Conservation (phyloP, 2,888 invertebrate genomes). For the Leptura quadrifasciata region DNA sequence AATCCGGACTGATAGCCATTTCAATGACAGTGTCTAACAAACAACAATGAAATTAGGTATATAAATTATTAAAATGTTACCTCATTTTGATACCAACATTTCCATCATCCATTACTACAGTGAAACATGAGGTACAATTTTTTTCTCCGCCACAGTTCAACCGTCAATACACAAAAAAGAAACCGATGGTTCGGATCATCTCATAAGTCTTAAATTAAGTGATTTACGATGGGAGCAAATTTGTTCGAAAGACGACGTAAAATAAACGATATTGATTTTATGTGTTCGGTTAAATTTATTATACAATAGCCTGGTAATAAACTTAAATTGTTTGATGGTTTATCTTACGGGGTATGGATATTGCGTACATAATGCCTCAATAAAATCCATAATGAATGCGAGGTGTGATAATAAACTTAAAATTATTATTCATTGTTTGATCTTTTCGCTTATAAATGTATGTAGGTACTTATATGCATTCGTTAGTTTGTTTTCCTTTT, state of each 20-base stretch:
- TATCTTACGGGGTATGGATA: constrained; percentile 23
- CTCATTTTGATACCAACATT: too few relatives aligned
- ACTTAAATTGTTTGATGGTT: constrained; percentile 18
- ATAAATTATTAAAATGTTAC: too few relatives aligned
- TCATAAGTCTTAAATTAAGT: constrained; percentile 14
- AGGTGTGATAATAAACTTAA: constrained; percentile 33
- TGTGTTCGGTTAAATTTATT: constrained; percentile 26
- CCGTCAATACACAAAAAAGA: too few relatives aligned
- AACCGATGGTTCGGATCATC: not conserved
- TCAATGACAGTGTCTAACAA: too few relatives aligned
- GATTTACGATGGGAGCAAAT: constrained; percentile 16
- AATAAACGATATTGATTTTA: constrained; percentile 19
- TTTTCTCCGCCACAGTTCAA: too few relatives aligned
- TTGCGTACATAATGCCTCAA: constrained; percentile 16
- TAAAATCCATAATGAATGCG: constrained; percentile 24
- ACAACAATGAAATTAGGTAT: too few relatives aligned
- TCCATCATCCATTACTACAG: too few relatives aligned
- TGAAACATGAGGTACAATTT: too few relatives aligned
- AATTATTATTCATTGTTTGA: constrained; percentile 32
- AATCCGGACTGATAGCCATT: too few relatives aligned
- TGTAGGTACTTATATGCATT: not conserved
- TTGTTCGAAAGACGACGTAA: constrained; percentile 15
- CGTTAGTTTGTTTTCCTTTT: not conserved
- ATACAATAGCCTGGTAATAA: constrained; percentile 19
- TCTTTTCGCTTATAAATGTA: constrained; percentile 13